Conservation (phyloP, 2,797 vertebrate genomes). For the Strix occidentalis region DNA sequence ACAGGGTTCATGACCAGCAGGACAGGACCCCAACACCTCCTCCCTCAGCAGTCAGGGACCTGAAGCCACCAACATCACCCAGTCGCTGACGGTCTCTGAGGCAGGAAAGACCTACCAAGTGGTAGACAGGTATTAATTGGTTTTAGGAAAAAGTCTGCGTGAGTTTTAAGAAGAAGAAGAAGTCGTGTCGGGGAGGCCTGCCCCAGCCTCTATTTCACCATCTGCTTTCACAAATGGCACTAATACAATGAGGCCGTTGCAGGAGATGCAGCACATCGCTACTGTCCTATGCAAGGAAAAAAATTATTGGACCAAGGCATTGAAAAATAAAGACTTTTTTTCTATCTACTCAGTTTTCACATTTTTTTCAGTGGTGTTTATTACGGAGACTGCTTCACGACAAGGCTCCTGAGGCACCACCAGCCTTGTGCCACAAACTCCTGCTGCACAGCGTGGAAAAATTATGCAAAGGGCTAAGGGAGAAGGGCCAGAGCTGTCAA, state of each 20-base stretch:
- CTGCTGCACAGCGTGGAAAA: neutral
- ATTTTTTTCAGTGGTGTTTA: neutral
- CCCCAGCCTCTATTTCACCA: neutral
- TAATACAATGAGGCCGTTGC: no score
- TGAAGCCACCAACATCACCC: neutral
- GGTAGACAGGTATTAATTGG: neutral
- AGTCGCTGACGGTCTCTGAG: neutral
- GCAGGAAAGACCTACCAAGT: no score
- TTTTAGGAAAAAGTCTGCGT: neutral
- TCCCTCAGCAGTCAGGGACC: neutral
- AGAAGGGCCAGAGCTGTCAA: neutral
- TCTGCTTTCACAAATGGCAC: neutral
- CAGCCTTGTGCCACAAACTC: neutral
- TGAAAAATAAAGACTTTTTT: neutral
- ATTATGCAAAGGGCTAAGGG: fast-evolving
- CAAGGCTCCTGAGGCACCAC: neutral
- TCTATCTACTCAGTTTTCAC: neutral
- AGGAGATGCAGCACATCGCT: neutral
- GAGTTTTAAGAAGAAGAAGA: neutral
- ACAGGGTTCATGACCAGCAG: fast-evolving
- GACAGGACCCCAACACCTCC: neutral
- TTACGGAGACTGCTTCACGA: neutral
- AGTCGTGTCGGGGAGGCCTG: neutral
- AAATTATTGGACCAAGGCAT: no score
- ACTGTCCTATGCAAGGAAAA: neutral